A percentile compares a stretch with the other conserved stretches of the same genome.
Evolutionary conservation across 2,113 vertebrate genomes (phyloP).

Genomic region (Gnathonemus longibarbis): DNA sequence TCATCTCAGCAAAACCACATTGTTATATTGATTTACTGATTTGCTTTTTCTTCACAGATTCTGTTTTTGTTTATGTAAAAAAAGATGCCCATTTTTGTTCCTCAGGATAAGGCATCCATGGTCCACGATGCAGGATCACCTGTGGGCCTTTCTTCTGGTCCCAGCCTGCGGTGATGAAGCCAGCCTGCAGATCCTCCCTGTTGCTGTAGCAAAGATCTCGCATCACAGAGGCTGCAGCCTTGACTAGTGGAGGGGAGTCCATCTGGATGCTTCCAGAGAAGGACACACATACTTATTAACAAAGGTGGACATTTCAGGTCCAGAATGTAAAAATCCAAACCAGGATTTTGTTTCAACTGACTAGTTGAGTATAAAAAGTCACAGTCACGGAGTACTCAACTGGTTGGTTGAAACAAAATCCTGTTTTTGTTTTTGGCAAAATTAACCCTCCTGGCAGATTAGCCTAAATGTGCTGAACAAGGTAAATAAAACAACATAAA

Average conservation of each 20-base stretch:
- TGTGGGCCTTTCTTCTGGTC: conserved; percentile 58
- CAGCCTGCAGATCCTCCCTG: conserved; percentile 58
- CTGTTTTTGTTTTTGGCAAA: too few relatives aligned
- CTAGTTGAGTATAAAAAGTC: too few relatives aligned
- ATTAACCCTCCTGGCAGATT: neutral
- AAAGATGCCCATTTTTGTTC: neutral
- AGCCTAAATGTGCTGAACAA: too few relatives aligned
- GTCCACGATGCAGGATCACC: conserved; percentile 33
- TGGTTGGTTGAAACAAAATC: too few relatives aligned
- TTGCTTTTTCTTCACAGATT: too few relatives aligned
- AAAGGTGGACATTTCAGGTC: too few relatives aligned
- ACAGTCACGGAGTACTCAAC: too few relatives aligned
- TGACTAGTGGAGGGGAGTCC: conserved; percentile 53
- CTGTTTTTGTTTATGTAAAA: too few relatives aligned
- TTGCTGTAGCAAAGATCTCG: conserved; percentile 56
- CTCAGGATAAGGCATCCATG: neutral
- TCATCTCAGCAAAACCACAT: neutral
- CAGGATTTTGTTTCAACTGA: too few relatives aligned
- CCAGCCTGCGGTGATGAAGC: conserved; percentile 65
- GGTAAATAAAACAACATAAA: neutral
- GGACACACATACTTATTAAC: neutral
- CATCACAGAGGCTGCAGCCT: conserved; percentile 53
- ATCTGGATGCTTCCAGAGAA: conserved; percentile 52
- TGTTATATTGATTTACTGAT: too few relatives aligned
- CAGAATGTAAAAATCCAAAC: too few relatives aligned